These are phyloP conservation scores for Drosophila ercepeae DNA, from an alignment of 1,140 invertebrate species.

Conservation along the genomic window DNA sequence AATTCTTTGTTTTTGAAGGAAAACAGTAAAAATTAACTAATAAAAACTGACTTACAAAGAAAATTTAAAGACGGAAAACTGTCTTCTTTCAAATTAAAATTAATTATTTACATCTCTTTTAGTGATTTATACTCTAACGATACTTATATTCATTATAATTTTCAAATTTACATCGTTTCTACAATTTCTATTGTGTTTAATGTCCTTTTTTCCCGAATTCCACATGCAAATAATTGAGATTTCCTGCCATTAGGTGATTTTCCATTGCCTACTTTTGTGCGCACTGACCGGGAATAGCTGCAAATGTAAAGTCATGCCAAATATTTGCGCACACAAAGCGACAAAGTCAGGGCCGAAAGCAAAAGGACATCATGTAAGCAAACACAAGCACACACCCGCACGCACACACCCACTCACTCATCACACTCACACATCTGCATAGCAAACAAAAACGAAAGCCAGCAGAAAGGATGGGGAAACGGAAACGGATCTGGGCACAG, in stretches of 20 bases:
- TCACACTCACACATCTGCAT: slow-evolving; percentile 38
- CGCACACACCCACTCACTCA: neutral
- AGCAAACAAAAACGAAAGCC: slow-evolving; percentile 54
- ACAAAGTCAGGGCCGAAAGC: slow-evolving; percentile 52
- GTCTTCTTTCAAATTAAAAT: neutral
- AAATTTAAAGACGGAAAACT: neutral
- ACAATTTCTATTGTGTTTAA: too few relatives aligned
- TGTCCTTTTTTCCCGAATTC: neutral
- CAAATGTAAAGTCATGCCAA: slow-evolving; percentile 62
- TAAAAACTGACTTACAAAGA: neutral
- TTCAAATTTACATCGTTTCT: too few relatives aligned
- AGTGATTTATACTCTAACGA: too few relatives aligned
- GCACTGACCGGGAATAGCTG: slow-evolving; percentile 28
- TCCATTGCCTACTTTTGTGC: slow-evolving; percentile 38
- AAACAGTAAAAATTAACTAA: neutral
- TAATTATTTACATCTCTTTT: neutral
- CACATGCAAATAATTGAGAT: slow-evolving; percentile 27
- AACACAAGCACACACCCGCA: slow-evolving; percentile 4
- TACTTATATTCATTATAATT: too few relatives aligned
- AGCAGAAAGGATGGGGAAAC: slow-evolving; percentile 14
- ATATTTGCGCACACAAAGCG: slow-evolving; percentile 59
- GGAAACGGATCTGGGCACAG: slow-evolving; percentile 24
- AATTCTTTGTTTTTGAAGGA: slow-evolving; percentile 20
- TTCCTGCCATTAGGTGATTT: slow-evolving; percentile 19
- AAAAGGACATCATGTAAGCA: slow-evolving; percentile 44